phyloP scores from a whole-genome alignment of 2,113 vertebrate species.

The Mesembrinibis cayennensis region DNA sequence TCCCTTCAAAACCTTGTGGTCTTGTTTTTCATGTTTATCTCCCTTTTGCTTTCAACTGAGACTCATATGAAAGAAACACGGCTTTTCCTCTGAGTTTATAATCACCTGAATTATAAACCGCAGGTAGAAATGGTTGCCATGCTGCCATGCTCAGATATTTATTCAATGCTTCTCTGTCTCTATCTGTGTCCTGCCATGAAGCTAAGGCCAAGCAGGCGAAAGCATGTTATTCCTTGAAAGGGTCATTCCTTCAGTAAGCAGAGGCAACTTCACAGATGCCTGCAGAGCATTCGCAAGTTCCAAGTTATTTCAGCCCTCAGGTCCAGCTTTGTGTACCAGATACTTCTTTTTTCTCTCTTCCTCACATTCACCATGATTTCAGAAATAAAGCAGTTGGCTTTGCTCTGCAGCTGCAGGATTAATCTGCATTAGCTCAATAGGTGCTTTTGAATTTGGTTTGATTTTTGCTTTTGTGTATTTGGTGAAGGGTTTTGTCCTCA shows the following conservation, averaged over 20 bases:
- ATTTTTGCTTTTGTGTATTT: background rate
- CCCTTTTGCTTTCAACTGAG: background rate
- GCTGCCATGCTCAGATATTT: background rate
- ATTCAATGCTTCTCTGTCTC: background rate
- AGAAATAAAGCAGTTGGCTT: background rate
- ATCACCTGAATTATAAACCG: background rate
- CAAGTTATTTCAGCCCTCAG: background rate
- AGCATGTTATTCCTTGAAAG: background rate
- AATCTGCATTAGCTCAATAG: background rate
- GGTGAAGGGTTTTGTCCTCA: background rate
- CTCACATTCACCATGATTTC: background rate
- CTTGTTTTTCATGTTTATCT: background rate
- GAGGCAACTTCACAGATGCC: background rate
- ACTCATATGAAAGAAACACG: background rate
- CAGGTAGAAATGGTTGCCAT: background rate
- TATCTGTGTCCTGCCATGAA: background rate
- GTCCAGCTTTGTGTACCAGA: background rate
- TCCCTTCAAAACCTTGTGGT: background rate
- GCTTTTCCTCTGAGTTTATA: background rate
- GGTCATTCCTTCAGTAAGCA: background rate
- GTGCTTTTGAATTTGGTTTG: background rate
- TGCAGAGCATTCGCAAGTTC: background rate
- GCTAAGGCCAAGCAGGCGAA: background rate
- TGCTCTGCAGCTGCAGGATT: background rate
- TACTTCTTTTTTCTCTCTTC: background rate